Evolutionary conservation across 2,888 invertebrate species (phyloP), one percentile per base, ranked within the genome.

Genomic region (Torymus auratus): DNA sequence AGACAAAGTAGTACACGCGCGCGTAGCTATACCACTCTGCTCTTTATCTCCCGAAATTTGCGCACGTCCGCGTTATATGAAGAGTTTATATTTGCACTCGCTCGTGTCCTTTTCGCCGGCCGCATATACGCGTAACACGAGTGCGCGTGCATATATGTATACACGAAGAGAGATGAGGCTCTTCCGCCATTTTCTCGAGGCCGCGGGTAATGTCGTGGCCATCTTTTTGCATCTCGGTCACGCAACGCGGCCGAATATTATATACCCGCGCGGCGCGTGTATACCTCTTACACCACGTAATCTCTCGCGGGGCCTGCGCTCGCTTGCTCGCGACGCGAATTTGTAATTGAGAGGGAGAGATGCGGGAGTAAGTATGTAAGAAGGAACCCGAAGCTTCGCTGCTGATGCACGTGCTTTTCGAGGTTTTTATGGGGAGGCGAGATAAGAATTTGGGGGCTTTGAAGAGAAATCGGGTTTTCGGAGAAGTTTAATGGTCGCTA

Each of bases 221-320:
- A 79, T 76, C 62, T 62, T 78, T 78, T 78, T 74, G 70, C 69
- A 81, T 78, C 78, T 74, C 70, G 65, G 78, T 81, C 81, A 78
- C 81, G 78, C 78, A 81, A 81, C 58, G 56, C 64, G 60, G 60
- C 64, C 72, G 69, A 81, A 73, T 81, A 77, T 81, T 41, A 41
- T 41, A 41, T 28, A 28, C 28, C 28, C 5, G 5, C 28, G 4
- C 3, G 5, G 2, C 5, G 5, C 28, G 4, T 0, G 5, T 10
- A 5, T 69, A 73, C n/a, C n/a, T n/a, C n/a, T n/a, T 20, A 20
- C 20, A 20, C 68, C 60, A 17, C 73, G 68, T 50, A 62, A 28
- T 81, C 68, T 81, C 76, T 69, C 62, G 62, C 73, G 14, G 13
- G 64, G 12, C 5, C 14, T 28, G 14, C 15, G 10, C 28, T 13